Evolutionary conservation across 1,140 invertebrate species (phyloP).

Genomic region (Nylanderia fulva): DNA sequence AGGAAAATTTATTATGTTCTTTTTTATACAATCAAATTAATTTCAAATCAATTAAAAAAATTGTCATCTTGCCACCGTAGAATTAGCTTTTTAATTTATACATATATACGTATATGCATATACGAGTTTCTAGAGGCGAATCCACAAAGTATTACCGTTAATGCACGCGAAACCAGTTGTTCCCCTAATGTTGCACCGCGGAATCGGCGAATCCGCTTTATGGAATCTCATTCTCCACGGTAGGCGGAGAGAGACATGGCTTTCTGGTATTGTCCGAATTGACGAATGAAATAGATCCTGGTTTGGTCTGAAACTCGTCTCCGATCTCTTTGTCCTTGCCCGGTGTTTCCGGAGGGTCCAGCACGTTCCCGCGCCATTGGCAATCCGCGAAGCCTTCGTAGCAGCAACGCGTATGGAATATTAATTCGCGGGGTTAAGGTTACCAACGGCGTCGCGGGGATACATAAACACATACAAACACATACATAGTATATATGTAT

Average conservation of each 20-base stretch:
- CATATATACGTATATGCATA: too few relatives aligned
- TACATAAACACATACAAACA: too few relatives aligned
- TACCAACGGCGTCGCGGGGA: slow-evolving; percentile 66
- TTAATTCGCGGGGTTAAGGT: slow-evolving; percentile 81
- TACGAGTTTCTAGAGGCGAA: background rate
- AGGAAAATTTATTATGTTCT: background rate
- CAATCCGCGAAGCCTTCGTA: slow-evolving; percentile 73
- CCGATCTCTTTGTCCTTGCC: slow-evolving; percentile 65
- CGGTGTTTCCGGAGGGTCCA: slow-evolving; percentile 71
- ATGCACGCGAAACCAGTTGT: slow-evolving; percentile 33
- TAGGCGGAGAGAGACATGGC: slow-evolving; percentile 34
- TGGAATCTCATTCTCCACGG: slow-evolving; percentile 73
- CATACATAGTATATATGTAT: too few relatives aligned
- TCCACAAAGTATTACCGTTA: slow-evolving; percentile 1
- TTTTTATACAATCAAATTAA: too few relatives aligned
- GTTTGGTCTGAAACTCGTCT: slow-evolving; percentile 37
- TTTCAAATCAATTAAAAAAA: too few relatives aligned
- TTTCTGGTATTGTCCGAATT: slow-evolving; percentile 64
- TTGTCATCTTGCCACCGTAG: too few relatives aligned
- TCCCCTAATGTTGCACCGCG: slow-evolving; percentile 16
- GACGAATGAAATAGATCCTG: slow-evolving; percentile 66
- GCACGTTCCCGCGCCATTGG: slow-evolving; percentile 72
- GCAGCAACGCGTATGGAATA: slow-evolving; percentile 79
- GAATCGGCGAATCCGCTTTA: slow-evolving; percentile 33
- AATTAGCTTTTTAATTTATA: background rate